These are phyloP conservation scores for Pleuronectes platessa DNA, from an alignment of 2,113 vertebrate species.

Conservation along the genomic window DNA sequence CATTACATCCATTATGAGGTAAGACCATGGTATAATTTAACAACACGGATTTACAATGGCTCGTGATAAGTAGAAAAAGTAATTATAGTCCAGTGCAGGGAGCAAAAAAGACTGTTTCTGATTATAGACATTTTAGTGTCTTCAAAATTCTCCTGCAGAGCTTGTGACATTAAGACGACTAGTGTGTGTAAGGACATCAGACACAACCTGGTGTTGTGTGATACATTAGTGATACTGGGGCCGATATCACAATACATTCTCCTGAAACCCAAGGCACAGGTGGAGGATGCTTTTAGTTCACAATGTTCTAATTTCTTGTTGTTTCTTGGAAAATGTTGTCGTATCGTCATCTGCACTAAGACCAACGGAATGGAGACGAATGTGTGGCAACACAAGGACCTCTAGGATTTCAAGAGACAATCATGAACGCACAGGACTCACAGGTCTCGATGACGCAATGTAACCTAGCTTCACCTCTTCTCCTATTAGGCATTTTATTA, in stretches of 20 bases:
- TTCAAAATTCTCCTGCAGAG: slow-evolving; percentile 10
- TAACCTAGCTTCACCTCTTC: no score
- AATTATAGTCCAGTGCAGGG: slow-evolving; percentile 46
- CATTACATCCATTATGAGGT: slow-evolving; percentile 69
- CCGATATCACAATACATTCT: slow-evolving; percentile 36
- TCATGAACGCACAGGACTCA: no score
- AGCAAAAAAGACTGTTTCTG: slow-evolving; percentile 40
- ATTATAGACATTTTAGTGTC: neutral
- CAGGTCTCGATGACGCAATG: no score
- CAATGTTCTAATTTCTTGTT: no score
- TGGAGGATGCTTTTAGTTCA: neutral
- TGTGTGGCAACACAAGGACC: no score
- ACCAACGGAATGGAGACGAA: neutral
- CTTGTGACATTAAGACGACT: slow-evolving; percentile 1
- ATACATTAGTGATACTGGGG: slow-evolving; percentile 39
- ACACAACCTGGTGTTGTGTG: slow-evolving; percentile 38
- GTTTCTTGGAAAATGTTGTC: no score
- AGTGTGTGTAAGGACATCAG: slow-evolving; percentile 34
- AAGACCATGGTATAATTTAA: slow-evolving; percentile 67
- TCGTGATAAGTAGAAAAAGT: slow-evolving; percentile 58
- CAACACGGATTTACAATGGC: slow-evolving; percentile 62
- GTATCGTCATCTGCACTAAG: no score
- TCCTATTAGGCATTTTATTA: no score
- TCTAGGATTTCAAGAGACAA: no score
- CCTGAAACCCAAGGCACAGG: neutral